Base-by-base conservation (phyloP, 1,140 invertebrate genomes). In the Hyles vespertilio region DNA sequence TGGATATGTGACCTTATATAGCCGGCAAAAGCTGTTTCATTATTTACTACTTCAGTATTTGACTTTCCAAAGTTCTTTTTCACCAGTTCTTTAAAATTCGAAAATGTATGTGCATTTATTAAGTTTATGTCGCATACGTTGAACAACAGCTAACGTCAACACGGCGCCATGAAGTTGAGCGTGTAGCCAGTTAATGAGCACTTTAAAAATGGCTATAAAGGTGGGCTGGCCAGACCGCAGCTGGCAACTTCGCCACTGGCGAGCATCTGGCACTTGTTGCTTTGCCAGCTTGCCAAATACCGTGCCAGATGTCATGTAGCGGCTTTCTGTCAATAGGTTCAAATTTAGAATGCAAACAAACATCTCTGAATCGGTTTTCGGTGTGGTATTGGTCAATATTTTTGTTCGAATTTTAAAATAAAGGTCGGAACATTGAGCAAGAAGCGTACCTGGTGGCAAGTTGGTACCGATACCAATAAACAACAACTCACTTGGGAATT, bases 151-250 rank as follows among this genome's bases (percentile, higher is more conserved):
- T 22, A 22, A 22, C 68, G 57, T 72, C 61, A 72, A 70, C 76
- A 76, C 63, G 45, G 60, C 61, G 48, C 69, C 73, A 69, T 84
- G 77, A 76, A 67, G 53, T 69, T 65, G 67, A 61, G 57, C 63
- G 58, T 60, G 69, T 77, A 78, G 74, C 79, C 75, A 74, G 56
- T 74, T 81, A 79, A 75, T 72, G 62, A 70, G 53, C 56, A 61
- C 63, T 70, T 68, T 81, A 79, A 77, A 77, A 69, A 60, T 56
- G 63, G 59, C 52, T 63, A 45, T 49, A 50, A 59, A 61, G 61
- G 66, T 40, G 68, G 54, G 53, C 64, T 63, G 36, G 11, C 32
- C 50, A 32, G 48, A n/a, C 3, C 36, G 32, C 32, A 10, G 32
- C 22, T 9, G 1, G 33, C 50, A n/a, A 11, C 50, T 32, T n/a